phyloP scores from a whole-genome alignment of 2,113 vertebrate genomes.

The pig (Sus scrofa) region T2T-Sscrofa CM000816.6:12337001-12337500 shows the following conservation, averaged over 20 bases:
- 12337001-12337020: background rate
- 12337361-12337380: background rate
- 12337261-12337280: background rate
- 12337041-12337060: background rate
- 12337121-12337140: background rate
- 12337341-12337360: background rate
- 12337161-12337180: background rate
- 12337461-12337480: background rate
- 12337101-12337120: background rate
- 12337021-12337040: background rate
- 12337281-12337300: background rate
- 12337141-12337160: background rate
- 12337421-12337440: background rate
- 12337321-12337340: background rate
- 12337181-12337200: background rate
- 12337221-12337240: background rate
- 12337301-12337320: background rate
- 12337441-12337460: background rate
- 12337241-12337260: background rate
- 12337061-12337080: background rate
- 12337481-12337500: background rate
- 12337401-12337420: background rate
- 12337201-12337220: fast-evolving
- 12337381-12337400: background rate
- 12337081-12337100: background rate